Conservation (phyloP, 2,113 vertebrate genomes). For the Typhlomys cinereus region DNA sequence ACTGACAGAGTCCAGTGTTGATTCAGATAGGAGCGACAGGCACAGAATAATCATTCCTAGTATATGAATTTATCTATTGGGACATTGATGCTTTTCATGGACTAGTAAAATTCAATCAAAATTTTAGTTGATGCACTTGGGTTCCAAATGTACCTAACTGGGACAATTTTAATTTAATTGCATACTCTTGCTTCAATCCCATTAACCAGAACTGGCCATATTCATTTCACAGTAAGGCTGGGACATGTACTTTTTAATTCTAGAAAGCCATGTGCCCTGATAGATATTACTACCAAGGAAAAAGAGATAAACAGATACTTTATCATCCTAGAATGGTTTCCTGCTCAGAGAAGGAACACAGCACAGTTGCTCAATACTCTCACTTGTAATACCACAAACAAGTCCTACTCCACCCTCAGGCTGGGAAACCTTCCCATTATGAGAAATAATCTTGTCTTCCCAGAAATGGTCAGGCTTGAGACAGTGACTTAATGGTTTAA, state of each 20-base stretch:
- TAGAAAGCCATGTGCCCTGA: neutral
- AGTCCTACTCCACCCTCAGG: slow-evolving; percentile 66
- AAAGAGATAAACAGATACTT: neutral
- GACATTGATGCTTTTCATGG: neutral
- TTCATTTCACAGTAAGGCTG: neutral
- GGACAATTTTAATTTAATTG: neutral
- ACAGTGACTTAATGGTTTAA: slow-evolving; percentile 3
- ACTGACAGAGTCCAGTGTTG: slow-evolving; percentile 6
- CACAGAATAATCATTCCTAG: neutral
- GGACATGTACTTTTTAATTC: neutral
- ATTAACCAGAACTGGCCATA: slow-evolving; percentile 1
- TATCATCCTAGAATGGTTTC: neutral
- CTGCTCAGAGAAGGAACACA: slow-evolving; percentile 4
- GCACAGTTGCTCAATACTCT: slow-evolving; percentile 58
- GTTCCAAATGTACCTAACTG: neutral
- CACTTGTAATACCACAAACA: slow-evolving; percentile 16
- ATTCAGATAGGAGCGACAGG: neutral
- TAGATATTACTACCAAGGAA: neutral
- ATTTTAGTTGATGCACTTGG: neutral
- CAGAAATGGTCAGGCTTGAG: slow-evolving; percentile 57
- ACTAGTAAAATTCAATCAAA: neutral
- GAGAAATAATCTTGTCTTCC: slow-evolving; percentile 56
- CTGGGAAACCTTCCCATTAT: slow-evolving; percentile 60
- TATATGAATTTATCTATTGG: neutral
- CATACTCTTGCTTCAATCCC: neutral